Base-by-base conservation (phyloP, 1,140 invertebrate species). In the Gryon sp. region DNA sequence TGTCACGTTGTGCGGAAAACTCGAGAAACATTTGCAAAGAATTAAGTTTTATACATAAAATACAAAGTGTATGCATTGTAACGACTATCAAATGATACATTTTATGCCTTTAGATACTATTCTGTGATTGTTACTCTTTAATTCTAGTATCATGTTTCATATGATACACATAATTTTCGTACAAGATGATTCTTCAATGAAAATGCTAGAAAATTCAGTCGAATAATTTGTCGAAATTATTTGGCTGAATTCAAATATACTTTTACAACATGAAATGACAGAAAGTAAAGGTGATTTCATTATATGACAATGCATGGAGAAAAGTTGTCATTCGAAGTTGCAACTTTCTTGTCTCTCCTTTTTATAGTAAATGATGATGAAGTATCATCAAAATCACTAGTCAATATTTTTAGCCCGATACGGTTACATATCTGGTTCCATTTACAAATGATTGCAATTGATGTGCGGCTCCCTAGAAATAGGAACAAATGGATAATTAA, bases 391-490 rank as follows among this genome's bases (percentile, higher is more conserved):
- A n/a, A 22, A 8, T 40, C 22, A 16, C 19, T 40, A 2, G n/a
- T n/a, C n/a, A 14, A 46, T 4, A 50, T 34, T 15, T 36, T 72
- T 53, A 72, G 16, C 75, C 75, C 7, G 43, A 14, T 41, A 73
- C 75, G 11, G 68, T 55, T 1, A 72, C 69, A 11, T 74, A 83
- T 81, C 78, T 83, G 2, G 86, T 88, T 48, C 87, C 81, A 41
- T 87, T 88, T 66, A 90, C 80, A 53, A 90, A 89, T 16, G 83
- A 87, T 63, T 89, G 88, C 55, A 90, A 76, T 46, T 87, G 86
- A 32, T 90, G 87, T 3, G 88, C 86, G 38, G 89, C 89, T 59
- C 89, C 89, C 89, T 90, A 79, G 16, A 87, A 86, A 76, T 9
- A 28, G 1, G 38, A 32, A 22, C 12, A 40, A 43, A 40, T 6